phyloP scores from a whole-genome alignment of 2,888 invertebrate genomes.

The Caradrina kadenii region DNA sequence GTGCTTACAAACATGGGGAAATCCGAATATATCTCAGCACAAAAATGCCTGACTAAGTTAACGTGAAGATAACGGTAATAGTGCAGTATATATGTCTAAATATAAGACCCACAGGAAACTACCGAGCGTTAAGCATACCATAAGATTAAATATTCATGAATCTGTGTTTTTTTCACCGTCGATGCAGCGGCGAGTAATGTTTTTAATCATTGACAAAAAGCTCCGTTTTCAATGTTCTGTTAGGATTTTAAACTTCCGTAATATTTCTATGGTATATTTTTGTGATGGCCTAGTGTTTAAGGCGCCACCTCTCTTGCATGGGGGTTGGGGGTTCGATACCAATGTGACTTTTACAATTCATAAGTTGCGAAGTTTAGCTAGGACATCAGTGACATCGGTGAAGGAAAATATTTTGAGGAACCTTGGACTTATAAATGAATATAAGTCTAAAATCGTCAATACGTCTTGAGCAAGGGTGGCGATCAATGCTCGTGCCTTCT shows the following conservation, averaged over 20 bases:
- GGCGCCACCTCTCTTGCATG: too few relatives aligned
- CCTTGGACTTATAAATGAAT: too few relatives aligned
- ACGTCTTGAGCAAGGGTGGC: too few relatives aligned
- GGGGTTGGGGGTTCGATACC: too few relatives aligned
- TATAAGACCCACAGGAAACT: constrained; percentile 54
- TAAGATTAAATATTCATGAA: constrained; percentile 61
- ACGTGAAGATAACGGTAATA: constrained; percentile 51
- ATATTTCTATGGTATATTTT: neutral
- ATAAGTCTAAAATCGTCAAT: too few relatives aligned
- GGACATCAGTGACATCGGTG: too few relatives aligned
- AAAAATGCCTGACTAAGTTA: constrained; percentile 47
- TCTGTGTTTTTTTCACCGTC: constrained; percentile 38
- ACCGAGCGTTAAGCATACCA: constrained; percentile 56
- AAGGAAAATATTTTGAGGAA: too few relatives aligned
- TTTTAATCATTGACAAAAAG: constrained; percentile 49
- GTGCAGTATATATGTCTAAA: constrained; percentile 58
- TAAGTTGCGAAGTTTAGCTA: too few relatives aligned
- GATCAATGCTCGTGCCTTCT: too few relatives aligned
- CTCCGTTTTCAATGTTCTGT: constrained; percentile 29
- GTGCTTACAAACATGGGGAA: constrained; percentile 11
- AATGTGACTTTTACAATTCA: too few relatives aligned
- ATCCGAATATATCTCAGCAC: constrained; percentile 26
- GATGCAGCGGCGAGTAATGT: constrained; percentile 38
- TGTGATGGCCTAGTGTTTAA: too few relatives aligned
- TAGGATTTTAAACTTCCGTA: constrained; percentile 18